Percentiles rank a stretch among this genome's conserved stretches.
Evolutionary conservation across 2,888 invertebrate species (phyloP).

Genomic region (Conus canariensis): DNA sequence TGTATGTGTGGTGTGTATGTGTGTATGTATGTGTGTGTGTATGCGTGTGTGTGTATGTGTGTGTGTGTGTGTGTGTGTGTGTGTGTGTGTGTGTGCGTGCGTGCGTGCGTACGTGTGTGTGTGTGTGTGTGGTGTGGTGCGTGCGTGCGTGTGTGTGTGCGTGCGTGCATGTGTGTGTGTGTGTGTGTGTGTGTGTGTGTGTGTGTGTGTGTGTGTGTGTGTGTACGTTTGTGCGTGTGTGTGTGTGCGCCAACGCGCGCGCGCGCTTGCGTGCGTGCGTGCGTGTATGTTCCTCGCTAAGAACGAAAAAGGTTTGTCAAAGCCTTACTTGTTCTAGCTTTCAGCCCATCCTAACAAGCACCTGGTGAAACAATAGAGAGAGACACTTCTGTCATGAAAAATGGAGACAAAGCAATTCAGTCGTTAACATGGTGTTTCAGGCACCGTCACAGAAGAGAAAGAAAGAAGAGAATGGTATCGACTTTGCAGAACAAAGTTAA

Average conservation of each 20-base stretch:
- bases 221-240: not conserved
- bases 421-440: too few species aligned
- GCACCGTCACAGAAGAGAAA: not conserved
- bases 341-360: too few species aligned
- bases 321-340: too few species aligned
- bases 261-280: not conserved
- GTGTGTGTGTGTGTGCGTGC: not conserved
- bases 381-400: not conserved
- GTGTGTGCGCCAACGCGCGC: not conserved
- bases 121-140: not conserved
- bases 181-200: constrained; percentile 10
- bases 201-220: not conserved
- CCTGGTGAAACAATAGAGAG: not conserved
- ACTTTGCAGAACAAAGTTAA: too few species aligned
- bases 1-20: not conserved
- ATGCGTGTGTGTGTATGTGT: not conserved
- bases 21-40: not conserved
- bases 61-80: not conserved
- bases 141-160: not conserved
- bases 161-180: not conserved
- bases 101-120: not conserved
- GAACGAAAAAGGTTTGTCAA: too few species aligned
- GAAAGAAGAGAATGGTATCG: not conserved
- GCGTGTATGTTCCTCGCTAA: too few species aligned
- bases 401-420: not conserved